phyloP scores from a whole-genome alignment of 2,888 invertebrate genomes.

The Cryptus armator region DNA sequence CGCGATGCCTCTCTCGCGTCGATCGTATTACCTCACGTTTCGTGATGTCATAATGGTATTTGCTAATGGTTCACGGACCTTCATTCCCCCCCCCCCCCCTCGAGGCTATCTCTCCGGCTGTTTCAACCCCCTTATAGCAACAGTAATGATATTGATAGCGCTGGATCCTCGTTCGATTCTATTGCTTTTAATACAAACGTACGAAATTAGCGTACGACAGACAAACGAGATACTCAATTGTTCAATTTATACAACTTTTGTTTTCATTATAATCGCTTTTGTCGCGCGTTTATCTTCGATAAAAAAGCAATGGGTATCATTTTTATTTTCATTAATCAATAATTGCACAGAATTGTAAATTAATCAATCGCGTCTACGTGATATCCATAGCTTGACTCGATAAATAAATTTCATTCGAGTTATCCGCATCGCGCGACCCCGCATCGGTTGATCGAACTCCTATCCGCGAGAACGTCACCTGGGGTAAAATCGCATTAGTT shows the following conservation, averaged over 20 bases:
- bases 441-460: constrained; percentile 26
- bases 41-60: constrained; percentile 76
- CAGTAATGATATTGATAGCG: constrained; percentile 66
- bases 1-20: constrained; percentile 51
- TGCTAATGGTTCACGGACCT: constrained; percentile 73
- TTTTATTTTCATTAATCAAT: constrained; percentile 20
- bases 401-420: constrained; percentile 65
- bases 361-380: constrained; percentile 63
- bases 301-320: background rate
- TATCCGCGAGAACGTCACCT: constrained; percentile 53
- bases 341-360: constrained; percentile 57
- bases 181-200: constrained; percentile 59
- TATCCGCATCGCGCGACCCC: constrained; percentile 51
- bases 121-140: constrained; percentile 6
- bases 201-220: background rate
- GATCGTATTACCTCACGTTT: constrained; percentile 72
- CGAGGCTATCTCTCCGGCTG: constrained; percentile 43
- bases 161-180: constrained; percentile 56
- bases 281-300: background rate
- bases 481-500: constrained; percentile 81
- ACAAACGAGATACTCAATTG: background rate
- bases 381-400: constrained; percentile 60
- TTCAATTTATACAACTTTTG: background rate
- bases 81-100: background rate
- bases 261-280: background rate